Conservation (phyloP, 2,113 vertebrate species). For the Crotalus horridus region DNA sequence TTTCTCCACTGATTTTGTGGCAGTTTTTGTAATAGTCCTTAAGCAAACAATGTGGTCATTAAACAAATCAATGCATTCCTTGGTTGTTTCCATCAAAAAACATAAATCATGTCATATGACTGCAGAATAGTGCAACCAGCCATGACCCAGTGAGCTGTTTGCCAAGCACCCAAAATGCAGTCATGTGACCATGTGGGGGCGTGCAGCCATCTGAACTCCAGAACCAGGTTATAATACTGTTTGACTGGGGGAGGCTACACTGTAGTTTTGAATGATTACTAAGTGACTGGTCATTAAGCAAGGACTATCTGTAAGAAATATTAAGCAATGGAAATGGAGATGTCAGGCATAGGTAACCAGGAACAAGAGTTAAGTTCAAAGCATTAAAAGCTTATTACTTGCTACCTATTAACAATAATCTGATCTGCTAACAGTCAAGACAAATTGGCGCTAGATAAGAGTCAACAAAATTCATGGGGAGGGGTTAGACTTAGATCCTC, state of each 20-base stretch:
- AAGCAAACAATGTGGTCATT: neutral
- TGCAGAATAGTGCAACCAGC: neutral
- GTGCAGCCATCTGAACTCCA: neutral
- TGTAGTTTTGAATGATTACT: neutral
- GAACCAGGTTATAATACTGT: neutral
- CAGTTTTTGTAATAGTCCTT: neutral
- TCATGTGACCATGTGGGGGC: neutral
- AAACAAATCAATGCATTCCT: neutral
- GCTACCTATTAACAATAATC: neutral
- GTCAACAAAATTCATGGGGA: neutral
- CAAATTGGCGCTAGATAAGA: neutral
- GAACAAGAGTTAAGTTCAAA: neutral
- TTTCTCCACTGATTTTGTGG: neutral
- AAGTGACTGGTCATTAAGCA: neutral
- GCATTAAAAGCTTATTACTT: neutral
- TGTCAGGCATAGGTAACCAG: neutral
- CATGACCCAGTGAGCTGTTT: neutral
- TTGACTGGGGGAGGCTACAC: neutral
- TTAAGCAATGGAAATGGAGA: neutral
- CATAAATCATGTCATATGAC: neutral
- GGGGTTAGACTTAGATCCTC: neutral
- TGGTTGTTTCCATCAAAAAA: neutral
- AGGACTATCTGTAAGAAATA: neutral
- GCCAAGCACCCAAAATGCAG: neutral
- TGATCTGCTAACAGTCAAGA: neutral